Evolutionary conservation across 1,140 invertebrate species (phyloP), one percentile per base, ranked within the genome.

Genomic region (Monomorium pharaonis): DNA sequence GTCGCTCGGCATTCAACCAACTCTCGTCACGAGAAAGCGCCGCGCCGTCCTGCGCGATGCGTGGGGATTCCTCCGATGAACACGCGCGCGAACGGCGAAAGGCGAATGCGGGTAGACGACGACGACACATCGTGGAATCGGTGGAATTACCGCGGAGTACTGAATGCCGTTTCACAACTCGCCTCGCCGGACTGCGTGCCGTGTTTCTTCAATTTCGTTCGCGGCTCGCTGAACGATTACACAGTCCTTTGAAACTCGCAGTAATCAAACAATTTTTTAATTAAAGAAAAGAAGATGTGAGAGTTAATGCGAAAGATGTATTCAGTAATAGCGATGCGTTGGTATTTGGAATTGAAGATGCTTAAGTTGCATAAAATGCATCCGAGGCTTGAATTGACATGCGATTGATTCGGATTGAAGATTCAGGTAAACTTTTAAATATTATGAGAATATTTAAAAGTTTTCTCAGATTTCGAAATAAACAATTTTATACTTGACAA

Each of bases 151-250:
- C 54, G 47, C 60, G 88, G 60, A 77, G 76, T 89, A 86, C 24
- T 42, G 30, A 78, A 51, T 67, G 86, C 42, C 30, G 33, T 88
- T 89, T 89, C 87, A 75, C 70, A 86, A 89, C 86, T 60, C 81
- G 14, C 74, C 63, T 87, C 70, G 49, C 56, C 37, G 27, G 42
- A 65, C 42, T 51, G 44, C 42, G 30, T 56, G 47, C 47, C 67
- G 30, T 60, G 33, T 74, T 51, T 42, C 84, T 75, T 70, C 83
- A 47, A 18, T 33, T 37, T 83, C 76, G 51, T 37, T 87, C 56
- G 69, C 18, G 18, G 18, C 51, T 70, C 47, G 51, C 80, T 60
- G 58, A 18, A 7, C 1, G 21, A 56, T 70, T 44, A 30, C 37
- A 14, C 18, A 14, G 18, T 60, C n/a, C 9, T 14, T 30, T 18